These are phyloP conservation scores for Aphis gossypii DNA, from an alignment of 1,140 invertebrate genomes.

Conservation along the genomic window DNA sequence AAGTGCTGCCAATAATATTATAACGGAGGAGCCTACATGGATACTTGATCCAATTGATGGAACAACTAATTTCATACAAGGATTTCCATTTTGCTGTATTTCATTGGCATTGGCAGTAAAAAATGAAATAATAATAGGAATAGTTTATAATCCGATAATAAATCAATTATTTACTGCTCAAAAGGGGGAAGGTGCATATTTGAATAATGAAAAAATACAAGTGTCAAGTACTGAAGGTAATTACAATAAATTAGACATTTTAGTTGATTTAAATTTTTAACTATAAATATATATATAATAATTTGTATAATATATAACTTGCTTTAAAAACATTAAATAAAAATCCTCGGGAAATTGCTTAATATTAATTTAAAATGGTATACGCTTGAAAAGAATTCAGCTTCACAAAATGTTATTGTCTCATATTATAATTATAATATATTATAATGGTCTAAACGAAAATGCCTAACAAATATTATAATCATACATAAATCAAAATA, in stretches of 20 bases:
- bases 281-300: not conserved
- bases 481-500: not conserved
- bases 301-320: not conserved
- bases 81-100: constrained; percentile 82
- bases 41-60: constrained; percentile 94
- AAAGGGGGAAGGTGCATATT: constrained; percentile 85
- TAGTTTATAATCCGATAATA: constrained; percentile 90
- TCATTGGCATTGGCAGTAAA: constrained; percentile 69
- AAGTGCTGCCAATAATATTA: constrained; percentile 74
- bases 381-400: not conserved
- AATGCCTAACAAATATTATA: not conserved
- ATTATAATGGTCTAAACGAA: not conserved
- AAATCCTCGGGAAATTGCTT: not conserved
- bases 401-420: not conserved
- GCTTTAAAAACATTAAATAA: not conserved
- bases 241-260: not conserved
- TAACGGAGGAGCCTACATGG: constrained; percentile 95
- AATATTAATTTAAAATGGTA: not conserved
- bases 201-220: constrained; percentile 80
- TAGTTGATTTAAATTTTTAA: not conserved
- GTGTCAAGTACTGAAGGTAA: constrained; percentile 74
- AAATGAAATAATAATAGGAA: constrained; percentile 74
- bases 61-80: constrained; percentile 91
- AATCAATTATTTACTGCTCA: constrained; percentile 87
- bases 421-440: too few species aligned